Conservation (phyloP, 2,113 vertebrate species). For the Galemys pyrenaicus region DNA sequence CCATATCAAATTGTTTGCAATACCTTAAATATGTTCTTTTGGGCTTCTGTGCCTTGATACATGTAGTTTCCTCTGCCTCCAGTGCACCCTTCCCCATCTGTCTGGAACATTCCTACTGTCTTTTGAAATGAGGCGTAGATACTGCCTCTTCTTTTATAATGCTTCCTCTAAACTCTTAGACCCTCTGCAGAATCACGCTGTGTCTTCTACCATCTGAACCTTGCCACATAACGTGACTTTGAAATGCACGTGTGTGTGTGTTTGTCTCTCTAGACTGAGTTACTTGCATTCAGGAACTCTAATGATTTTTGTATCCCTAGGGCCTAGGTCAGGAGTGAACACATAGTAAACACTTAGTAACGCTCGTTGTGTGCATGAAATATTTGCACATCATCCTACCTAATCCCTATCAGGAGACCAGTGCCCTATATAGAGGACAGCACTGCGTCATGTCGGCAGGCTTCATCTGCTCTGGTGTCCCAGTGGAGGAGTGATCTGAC, state of each 20-base stretch:
- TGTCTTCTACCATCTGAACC: background rate
- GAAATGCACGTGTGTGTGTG: background rate
- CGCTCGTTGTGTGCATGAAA: background rate
- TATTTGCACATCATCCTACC: background rate
- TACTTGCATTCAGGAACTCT: slow-evolving; percentile 17
- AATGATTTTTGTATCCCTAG: background rate
- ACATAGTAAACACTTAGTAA: background rate
- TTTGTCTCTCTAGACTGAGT: slow-evolving; percentile 24
- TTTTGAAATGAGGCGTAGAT: slow-evolving; percentile 23
- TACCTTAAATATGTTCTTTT: slow-evolving; percentile 65
- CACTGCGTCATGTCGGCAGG: background rate
- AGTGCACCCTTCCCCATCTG: slow-evolving; percentile 49
- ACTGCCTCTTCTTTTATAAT: background rate
- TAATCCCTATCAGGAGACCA: background rate
- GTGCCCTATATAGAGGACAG: background rate
- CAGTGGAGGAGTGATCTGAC: background rate
- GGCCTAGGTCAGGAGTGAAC: background rate
- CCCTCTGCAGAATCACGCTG: background rate
- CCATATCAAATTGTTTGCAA: slow-evolving; percentile 12
- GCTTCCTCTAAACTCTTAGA: background rate
- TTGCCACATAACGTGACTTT: background rate
- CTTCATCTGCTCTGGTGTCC: background rate
- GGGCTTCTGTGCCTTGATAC: slow-evolving; percentile 51
- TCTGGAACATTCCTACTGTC: slow-evolving; percentile 56
- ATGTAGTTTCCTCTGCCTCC: slow-evolving; percentile 14